A percentile compares a stretch with the other conserved stretches of the same genome.
Evolutionary conservation across 1,140 invertebrate species (phyloP).

Genomic region (Meloidogyne chitwoodi): DNA sequence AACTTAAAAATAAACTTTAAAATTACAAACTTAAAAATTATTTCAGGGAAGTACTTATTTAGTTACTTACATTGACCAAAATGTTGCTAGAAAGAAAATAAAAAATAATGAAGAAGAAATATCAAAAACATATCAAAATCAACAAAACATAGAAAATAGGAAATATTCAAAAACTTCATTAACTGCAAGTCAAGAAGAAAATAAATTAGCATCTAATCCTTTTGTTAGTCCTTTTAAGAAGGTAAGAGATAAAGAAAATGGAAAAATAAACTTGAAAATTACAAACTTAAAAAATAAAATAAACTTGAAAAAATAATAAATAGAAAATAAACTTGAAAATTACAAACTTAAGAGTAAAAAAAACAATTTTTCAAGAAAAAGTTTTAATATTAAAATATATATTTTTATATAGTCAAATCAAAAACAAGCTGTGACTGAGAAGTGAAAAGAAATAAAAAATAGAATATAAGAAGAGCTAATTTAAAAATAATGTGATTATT

Average conservation of each 20-base stretch:
- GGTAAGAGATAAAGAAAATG: neutral
- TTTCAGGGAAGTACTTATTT: slow-evolving; percentile 56
- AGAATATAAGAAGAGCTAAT: too few species aligned
- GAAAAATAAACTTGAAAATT: slow-evolving; percentile 5
- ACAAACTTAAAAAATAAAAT: slow-evolving; percentile 15
- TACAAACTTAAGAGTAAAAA: neutral
- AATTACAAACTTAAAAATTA: too few species aligned
- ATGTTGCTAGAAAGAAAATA: slow-evolving; percentile 39
- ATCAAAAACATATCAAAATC: slow-evolving; percentile 5
- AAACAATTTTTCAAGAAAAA: too few species aligned
- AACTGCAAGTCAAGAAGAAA: slow-evolving; percentile 12
- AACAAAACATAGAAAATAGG: neutral
- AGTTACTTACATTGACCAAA: slow-evolving; percentile 44
- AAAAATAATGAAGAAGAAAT: slow-evolving; percentile 3
- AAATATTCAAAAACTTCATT: slow-evolving; percentile 3
- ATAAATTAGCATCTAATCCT: slow-evolving; percentile 41
- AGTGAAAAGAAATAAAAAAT: too few species aligned
- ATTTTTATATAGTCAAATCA: too few species aligned
- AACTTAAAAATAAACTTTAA: neutral
- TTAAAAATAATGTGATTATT: too few species aligned
- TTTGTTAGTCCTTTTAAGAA: slow-evolving; percentile 47
- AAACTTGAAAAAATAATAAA: too few species aligned
- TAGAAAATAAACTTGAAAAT: too few species aligned
- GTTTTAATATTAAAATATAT: too few species aligned
- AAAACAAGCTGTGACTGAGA: too few species aligned